phyloP scores from a whole-genome alignment of 2,113 vertebrate genomes.

The Conger conger region DNA sequence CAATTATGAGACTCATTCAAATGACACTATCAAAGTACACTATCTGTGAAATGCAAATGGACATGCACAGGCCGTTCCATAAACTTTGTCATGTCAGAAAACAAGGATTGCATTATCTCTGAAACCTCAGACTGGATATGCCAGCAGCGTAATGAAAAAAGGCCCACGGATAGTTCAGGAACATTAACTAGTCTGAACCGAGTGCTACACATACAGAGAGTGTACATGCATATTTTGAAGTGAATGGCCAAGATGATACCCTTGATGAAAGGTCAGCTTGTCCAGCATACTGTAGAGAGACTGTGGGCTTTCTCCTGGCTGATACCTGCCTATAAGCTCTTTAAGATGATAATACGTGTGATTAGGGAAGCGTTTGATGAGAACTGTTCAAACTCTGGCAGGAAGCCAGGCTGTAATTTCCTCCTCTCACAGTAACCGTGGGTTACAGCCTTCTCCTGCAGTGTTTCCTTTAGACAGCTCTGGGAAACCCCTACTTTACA shows the following conservation, averaged over 20 bases:
- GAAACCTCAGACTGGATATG: not conserved
- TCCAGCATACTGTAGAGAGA: not conserved
- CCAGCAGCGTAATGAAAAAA: too few relatives aligned
- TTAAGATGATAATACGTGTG: not conserved
- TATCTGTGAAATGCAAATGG: too few relatives aligned
- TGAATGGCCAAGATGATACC: not conserved
- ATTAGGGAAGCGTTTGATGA: not conserved
- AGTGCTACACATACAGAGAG: not conserved
- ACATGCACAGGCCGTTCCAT: too few relatives aligned
- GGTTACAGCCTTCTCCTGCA: not conserved
- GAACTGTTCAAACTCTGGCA: not conserved
- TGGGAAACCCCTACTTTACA: not conserved
- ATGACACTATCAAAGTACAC: too few relatives aligned
- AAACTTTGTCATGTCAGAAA: too few relatives aligned
- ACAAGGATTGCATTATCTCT: too few relatives aligned
- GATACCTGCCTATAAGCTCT: not conserved
- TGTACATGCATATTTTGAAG: not conserved
- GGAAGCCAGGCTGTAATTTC: slow-evolving; percentile 14
- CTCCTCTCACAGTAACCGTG: not conserved
- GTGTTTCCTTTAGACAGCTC: not conserved
- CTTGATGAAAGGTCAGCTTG: not conserved
- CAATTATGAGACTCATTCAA: too few relatives aligned
- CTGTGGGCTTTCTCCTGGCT: not conserved
- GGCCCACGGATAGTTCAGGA: too few relatives aligned
- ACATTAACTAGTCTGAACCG: not conserved